Evolutionary conservation across 2,888 invertebrate genomes (phyloP), one percentile per base, ranked within the genome.

Genomic region (Phaonia tiefii): DNA sequence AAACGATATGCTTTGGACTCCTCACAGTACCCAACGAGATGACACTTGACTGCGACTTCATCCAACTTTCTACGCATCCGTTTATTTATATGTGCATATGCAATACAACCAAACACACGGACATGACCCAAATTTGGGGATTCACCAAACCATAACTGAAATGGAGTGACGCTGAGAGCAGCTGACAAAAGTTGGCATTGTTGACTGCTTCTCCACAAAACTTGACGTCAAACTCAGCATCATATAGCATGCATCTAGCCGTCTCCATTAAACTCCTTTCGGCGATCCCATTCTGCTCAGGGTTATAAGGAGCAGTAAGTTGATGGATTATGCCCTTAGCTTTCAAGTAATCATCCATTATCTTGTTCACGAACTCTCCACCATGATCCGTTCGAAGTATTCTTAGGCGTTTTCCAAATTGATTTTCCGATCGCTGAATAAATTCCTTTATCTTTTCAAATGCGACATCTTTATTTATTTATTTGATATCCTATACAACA

Each of bases 151-250:
- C 65, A 65, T 25, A 63, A 42, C 13, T 63, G 20, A 63, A 20
- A 63, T 2, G 63, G 63, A 20, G 63, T 63, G 2, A 42, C 15
- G 17, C 20, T 75, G 13, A 42, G 49, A 11, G 26, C 58, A 31
- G 58, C 51, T 49, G 67, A 67, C 7, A 46, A 60, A 15, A 67
- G n/a, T 49, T 49, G 1, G 75, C 54, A 22, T 20, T 67, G 7
- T 69, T 76, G 10, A 76, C 46, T n/a, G 65, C 70, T 20, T 76
- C 70, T 44, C 51, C 63, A 49, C 70, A 76, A 31, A 65, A 70
- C 54, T 63, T 65, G 2, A 76, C 44, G 1, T 76, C 13, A 8
- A 63, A 42, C 10, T 75, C n/a, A 11, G 51, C 42, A 51, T 63
- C 60, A 17, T 17, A 39, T 20, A 60, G 20, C 58, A 71, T 46